Evolutionary conservation across 2,888 invertebrate species (phyloP).

Genomic region (Hipparchia semele): DNA sequence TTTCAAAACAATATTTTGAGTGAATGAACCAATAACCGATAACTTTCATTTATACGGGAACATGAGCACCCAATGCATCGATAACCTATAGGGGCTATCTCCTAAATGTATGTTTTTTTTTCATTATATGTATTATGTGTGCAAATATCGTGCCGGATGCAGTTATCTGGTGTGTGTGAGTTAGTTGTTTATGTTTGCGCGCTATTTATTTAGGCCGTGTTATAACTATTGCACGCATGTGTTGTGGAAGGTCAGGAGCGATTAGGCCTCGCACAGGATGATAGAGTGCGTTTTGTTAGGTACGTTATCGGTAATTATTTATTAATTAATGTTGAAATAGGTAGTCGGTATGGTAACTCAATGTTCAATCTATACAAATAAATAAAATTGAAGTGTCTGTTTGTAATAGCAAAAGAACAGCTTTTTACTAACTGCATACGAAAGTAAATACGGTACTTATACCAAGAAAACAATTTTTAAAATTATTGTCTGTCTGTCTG

Average conservation of each 20-base stretch:
- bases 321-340: neutral
- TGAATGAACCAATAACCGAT: conserved; percentile 36
- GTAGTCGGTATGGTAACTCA: neutral
- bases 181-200: conserved; percentile 43
- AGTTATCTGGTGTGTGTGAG: conserved; percentile 56
- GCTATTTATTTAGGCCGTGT: conserved; percentile 63
- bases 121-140: conserved; percentile 32
- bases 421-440: no score
- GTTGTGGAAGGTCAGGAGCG: conserved; percentile 75
- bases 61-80: conserved; percentile 31
- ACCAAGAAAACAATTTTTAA: no score
- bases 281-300: conserved; percentile 16
- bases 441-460: no score
- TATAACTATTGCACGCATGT: conserved; percentile 50
- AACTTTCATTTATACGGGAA: conserved; percentile 47
- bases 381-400: no score
- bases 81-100: conserved; percentile 60
- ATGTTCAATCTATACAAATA: neutral
- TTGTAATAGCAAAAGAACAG: no score
- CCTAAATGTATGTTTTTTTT: conserved; percentile 46
- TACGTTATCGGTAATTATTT: conserved; percentile 12
- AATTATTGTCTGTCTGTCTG: no score
- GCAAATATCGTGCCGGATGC: conserved; percentile 68
- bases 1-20: conserved; percentile 15
- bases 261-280: conserved; percentile 40